These are phyloP conservation scores for Netelia fuscicornis DNA, from an alignment of 2,888 invertebrate genomes.

Conservation along the genomic window DNA sequence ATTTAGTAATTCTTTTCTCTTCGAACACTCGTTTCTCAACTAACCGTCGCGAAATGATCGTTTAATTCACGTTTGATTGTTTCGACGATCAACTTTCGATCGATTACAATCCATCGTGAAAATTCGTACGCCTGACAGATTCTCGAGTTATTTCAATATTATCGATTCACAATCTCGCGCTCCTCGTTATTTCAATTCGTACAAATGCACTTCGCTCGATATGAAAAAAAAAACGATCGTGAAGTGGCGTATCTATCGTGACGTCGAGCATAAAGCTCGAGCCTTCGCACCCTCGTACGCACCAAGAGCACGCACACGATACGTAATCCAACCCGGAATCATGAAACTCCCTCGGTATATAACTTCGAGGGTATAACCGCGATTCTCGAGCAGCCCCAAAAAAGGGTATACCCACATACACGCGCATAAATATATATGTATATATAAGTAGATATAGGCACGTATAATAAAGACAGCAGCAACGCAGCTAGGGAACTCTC, in stretches of 20 bases:
- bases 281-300: slow-evolving; percentile 26
- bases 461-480: too few species aligned
- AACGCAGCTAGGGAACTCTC: slow-evolving; percentile 6
- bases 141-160: too few species aligned
- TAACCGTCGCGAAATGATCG: too few species aligned
- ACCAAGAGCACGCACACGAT: slow-evolving; percentile 26
- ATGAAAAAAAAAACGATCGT: neutral
- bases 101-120: too few species aligned
- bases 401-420: slow-evolving; percentile 12
- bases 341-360: slow-evolving; percentile 15
- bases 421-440: neutral
- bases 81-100: too few species aligned
- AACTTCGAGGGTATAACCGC: neutral
- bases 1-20: neutral
- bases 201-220: too few species aligned
- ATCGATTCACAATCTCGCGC: too few species aligned
- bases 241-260: slow-evolving; percentile 1
- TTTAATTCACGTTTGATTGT: too few species aligned
- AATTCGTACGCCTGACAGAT: too few species aligned
- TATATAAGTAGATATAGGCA: too few species aligned
- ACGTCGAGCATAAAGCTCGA: neutral
- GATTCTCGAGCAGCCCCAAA: neutral
- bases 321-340: slow-evolving; percentile 40
- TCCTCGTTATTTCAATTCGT: too few species aligned
- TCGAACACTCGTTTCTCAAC: neutral